Evolutionary conservation across 2,888 invertebrate genomes (phyloP), one percentile per base, ranked within the genome.

Genomic region (Rhagonycha lutea): DNA sequence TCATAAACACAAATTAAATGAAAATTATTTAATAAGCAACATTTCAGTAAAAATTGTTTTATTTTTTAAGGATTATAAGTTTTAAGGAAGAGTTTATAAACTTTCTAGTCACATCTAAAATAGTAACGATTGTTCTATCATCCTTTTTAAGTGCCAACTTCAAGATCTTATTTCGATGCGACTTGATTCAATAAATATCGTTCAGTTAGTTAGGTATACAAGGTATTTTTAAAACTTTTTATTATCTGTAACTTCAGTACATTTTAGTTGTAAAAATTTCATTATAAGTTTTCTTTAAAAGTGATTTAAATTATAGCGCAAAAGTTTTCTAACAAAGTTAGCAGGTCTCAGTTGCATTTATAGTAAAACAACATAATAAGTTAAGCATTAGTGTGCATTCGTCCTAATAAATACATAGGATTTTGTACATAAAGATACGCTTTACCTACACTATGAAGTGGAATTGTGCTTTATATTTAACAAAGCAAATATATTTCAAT

Each of bases 401-500:
- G 47, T 47, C 47, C 47, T 47, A 47, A 47, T 47, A 47, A 47
- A 47, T 47, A 47, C 47, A 47, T 47, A 47, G 47, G n/a, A 47
- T 47, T 47, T 47, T 47, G 47, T 47, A 47, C 47, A 47, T 47
- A 47, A 47, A 47, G 47, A 47, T 47, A 47, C 47, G 26, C 47
- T 47, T 47, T 47, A n/a, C 47, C 12, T 47, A 47, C 47, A 47
- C 47, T n/a, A 7, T 47, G 47, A 47, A 47, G 47, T 47, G 47
- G 47, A 47, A 47, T 47, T 47, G 47, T 47, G 47, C 47, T 47
- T 47, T 47, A 47, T 47, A 47, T 47, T 47, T 47, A 72, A 29
- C 61, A 62, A 61, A 72, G 61, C 68, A 72, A 72, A 72, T 68
- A 72, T 60, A 32, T 61, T 72, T 68, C 68, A 72, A 72, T 72